Evolutionary conservation across 2,113 vertebrate genomes (phyloP), one percentile per base, ranked within the genome.

Genomic region (Rhinoderma darwinii): DNA sequence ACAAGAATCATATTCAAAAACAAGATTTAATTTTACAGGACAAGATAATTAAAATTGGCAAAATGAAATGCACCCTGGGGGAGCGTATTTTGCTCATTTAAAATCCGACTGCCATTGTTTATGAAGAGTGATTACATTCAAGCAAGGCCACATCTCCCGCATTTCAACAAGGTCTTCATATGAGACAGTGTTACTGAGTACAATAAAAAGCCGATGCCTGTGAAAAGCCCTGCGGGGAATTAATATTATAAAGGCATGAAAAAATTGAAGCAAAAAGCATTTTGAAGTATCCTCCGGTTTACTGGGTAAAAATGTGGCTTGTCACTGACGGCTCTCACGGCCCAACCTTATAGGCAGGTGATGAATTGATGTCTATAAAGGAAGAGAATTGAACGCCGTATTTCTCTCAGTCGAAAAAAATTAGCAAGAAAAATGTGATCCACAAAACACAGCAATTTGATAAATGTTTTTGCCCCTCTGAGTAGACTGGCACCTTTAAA

Each of bases 301-400:
- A 84, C 32, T 18, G 66, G 35, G 44, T 83, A 83, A 83, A 82
- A 72, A 83, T 72, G 83, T 50, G 70, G 70, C 66, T 37, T 84
- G 83, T 72, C 70, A 84, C 30, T 7, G 63, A 25, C 70, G 39
- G 50, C 70, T 54, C n/a, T 30, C 17, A 25, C 83, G 4, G 68
- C 22, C 5, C 50, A 59, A 56, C 51, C 83, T 75, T n/a, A 32
- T 61, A 84, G 72, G 72, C 14, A 18, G 25, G 70, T 84, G 83
- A 84, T 84, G 56, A 84, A 84, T 84, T 63, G 54, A 59, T 44
- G 54, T 74, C 72, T 77, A 76, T 84, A 84, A 77, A 77, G 73
- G n/a, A 47, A 32, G 54, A 63, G 54, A 84, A 84, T 61, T 32
- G 83, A 76, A 84, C 17, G 54, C 73, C 39, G 35, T 84, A 84